These are phyloP conservation scores for Protonemura montana DNA, from an alignment of 2,888 invertebrate genomes.

Conservation along the genomic window DNA sequence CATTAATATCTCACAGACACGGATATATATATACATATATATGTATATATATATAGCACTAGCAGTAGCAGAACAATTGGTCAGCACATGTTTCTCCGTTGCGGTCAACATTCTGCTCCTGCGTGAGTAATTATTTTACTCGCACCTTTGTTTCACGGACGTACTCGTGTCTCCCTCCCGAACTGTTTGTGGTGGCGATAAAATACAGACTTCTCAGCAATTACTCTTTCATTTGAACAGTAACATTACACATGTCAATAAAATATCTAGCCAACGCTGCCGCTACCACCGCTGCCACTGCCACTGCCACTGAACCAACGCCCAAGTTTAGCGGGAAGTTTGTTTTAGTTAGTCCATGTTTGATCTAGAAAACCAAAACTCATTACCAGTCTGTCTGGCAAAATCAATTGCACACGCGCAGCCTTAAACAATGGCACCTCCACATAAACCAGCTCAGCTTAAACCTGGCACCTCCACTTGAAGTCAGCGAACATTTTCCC, in stretches of 20 bases:
- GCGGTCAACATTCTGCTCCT: not conserved
- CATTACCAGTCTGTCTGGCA: not conserved
- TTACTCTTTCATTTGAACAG: constrained; percentile 4
- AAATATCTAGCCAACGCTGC: not conserved
- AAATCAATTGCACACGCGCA: not conserved
- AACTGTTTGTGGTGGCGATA: not conserved
- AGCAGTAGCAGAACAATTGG: not conserved
- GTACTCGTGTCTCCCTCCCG: not conserved
- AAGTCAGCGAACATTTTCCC: too few relatives aligned
- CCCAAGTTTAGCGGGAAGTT: not conserved
- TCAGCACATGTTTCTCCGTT: not conserved
- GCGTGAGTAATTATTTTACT: not conserved
- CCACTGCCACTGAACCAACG: not conserved
- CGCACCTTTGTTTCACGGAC: not conserved
- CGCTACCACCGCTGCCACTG: not conserved
- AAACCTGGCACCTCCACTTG: not conserved
- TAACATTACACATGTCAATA: constrained; percentile 12
- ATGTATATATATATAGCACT: too few relatives aligned
- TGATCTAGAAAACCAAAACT: not conserved
- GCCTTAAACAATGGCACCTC: not conserved
- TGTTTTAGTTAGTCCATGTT: not conserved
- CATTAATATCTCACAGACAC: not conserved
- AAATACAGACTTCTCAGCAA: constrained; percentile 12
- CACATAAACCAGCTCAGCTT: not conserved
- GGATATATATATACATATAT: too few relatives aligned